phyloP scores from a whole-genome alignment of 2,113 vertebrate species.

The Noturus placidus region DNA sequence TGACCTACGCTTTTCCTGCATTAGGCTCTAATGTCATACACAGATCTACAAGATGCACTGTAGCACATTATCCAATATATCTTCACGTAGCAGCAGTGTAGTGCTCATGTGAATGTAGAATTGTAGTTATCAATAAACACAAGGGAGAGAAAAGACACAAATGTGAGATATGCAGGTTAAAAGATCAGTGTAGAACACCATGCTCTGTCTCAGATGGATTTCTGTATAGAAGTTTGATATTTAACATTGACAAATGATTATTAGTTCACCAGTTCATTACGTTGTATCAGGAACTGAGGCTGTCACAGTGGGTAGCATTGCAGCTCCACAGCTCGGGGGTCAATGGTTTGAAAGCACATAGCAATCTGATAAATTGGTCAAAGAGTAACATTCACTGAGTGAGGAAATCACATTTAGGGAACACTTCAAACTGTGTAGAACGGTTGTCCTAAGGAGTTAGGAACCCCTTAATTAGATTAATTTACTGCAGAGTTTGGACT shows the following conservation, averaged over 20 bases:
- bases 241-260: not conserved
- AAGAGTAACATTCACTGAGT: not conserved
- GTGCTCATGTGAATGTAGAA: not conserved
- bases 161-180: not conserved
- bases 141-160: not conserved
- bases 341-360: not conserved
- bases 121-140: not conserved
- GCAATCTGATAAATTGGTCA: not conserved
- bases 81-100: not conserved
- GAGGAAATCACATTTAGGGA: not conserved
- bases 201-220: not conserved
- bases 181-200: not conserved
- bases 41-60: conserved; percentile 22
- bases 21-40: conserved; percentile 39
- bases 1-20: conserved; percentile 9
- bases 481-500: not conserved
- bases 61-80: not conserved
- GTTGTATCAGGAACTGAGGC: not conserved
- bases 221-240: not conserved
- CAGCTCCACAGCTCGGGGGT: not conserved
- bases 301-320: not conserved
- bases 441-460: not conserved
- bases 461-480: not conserved
- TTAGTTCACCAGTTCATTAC: not conserved
- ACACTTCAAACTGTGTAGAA: not conserved